Conservation (phyloP, 2,113 vertebrate genomes). For the Silurus meridionalis region DNA sequence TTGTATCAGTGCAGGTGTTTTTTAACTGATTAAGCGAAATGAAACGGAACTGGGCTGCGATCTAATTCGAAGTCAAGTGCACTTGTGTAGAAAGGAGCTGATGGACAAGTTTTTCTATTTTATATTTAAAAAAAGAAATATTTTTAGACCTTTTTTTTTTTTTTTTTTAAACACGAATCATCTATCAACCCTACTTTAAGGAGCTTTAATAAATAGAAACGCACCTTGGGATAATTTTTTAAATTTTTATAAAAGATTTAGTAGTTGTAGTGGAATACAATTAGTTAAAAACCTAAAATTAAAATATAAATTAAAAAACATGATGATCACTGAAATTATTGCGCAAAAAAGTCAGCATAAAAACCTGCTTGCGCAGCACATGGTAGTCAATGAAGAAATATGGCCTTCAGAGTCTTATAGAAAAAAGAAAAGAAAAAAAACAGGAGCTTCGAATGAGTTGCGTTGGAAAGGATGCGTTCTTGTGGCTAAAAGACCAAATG, state of each 20-base stretch:
- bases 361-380: background rate
- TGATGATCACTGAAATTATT: background rate
- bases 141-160: background rate
- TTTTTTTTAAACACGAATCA: too few species aligned
- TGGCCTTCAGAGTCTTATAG: background rate
- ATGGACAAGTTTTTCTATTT: background rate
- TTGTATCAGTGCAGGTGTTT: background rate
- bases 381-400: background rate
- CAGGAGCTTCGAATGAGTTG: background rate
- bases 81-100: background rate
- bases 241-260: too few species aligned
- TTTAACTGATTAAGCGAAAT: background rate
- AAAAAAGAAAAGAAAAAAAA: background rate
- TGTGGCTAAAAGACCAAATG: background rate
- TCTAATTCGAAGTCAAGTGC: background rate
- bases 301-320: too few species aligned
- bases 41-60: background rate
- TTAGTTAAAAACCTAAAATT: too few species aligned
- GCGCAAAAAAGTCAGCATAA: too few species aligned
- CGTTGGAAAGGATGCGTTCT: background rate
- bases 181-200: too few species aligned
- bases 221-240: too few species aligned
- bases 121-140: background rate
- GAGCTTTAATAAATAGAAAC: too few species aligned
- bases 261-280: too few species aligned